Percentiles rank a stretch among this genome's conserved stretches.
These are phyloP conservation scores for Acanthis flammea DNA, from an alignment of 2,797 vertebrate species.

Conservation along the genomic window DNA sequence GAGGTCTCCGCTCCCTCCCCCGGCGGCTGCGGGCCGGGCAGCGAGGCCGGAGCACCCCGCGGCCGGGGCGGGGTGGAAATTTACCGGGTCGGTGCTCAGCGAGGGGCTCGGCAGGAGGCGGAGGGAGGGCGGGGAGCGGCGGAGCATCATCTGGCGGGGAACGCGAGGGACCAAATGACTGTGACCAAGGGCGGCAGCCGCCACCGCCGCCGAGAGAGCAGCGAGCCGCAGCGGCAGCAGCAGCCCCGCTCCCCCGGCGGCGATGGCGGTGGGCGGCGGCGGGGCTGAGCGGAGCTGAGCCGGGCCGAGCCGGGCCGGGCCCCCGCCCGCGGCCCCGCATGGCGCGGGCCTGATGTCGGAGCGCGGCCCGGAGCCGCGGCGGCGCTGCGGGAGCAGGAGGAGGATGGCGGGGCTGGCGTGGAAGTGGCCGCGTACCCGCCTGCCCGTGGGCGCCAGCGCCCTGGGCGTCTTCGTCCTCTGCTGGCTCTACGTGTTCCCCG, in stretches of 20 bases:
- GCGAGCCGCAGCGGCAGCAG: background rate
- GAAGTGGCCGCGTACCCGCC: slow-evolving; percentile 85
- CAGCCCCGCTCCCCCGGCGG: background rate
- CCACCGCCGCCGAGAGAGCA: background rate
- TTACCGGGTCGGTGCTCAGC: slow-evolving; percentile 28
- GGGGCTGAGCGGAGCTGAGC: background rate
- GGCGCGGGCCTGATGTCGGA: background rate
- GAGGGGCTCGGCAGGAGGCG: background rate
- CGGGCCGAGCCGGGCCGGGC: background rate
- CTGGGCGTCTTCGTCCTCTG: slow-evolving; percentile 89
- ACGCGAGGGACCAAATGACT: slow-evolving; percentile 19
- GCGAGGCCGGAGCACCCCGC: background rate
- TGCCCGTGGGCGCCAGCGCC: slow-evolving; percentile 86
- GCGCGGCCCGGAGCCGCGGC: background rate
- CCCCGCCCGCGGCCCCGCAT: background rate
- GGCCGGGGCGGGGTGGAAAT: slow-evolving; percentile 42
- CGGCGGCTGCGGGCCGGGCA: background rate
- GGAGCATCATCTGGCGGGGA: slow-evolving; percentile 12
- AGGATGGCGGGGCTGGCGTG: slow-evolving; percentile 73
- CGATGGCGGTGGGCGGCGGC: background rate
- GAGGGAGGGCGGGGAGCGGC: background rate
- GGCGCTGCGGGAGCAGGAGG: slow-evolving; percentile 39
- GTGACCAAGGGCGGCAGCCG: background rate
- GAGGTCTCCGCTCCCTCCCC: background rate
- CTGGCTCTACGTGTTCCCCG: slow-evolving; percentile 92